A percentile compares a stretch with the other conserved stretches of the same genome.
These are phyloP conservation scores for Typhlichthys eigenmanni DNA, from an alignment of 2,797 vertebrate genomes.

Conservation along the genomic window DNA sequence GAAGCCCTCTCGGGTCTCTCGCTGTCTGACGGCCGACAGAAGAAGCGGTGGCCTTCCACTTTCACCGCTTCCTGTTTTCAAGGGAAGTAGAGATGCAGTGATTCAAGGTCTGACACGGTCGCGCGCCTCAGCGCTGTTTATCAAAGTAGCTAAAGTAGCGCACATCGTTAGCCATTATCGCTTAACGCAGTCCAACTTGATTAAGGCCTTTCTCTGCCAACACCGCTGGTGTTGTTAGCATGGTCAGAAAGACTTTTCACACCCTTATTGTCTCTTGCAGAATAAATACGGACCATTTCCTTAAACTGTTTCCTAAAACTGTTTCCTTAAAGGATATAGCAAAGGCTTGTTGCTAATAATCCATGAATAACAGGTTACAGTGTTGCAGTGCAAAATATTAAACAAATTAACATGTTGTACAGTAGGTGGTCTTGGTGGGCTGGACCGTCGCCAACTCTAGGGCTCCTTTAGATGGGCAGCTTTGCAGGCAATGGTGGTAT, in stretches of 20 bases:
- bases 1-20: slow-evolving; percentile 31
- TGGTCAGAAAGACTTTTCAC: too few species aligned
- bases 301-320: slow-evolving; percentile 24
- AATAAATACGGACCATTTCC: too few species aligned
- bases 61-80: slow-evolving; percentile 20
- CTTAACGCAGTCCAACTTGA: too few species aligned
- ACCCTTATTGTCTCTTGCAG: too few species aligned
- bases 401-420: slow-evolving; percentile 26
- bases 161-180: too few species aligned
- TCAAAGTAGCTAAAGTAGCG: too few species aligned
- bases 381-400: too few species aligned
- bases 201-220: too few species aligned
- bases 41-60: slow-evolving; percentile 13
- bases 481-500: slow-evolving; percentile 30
- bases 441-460: slow-evolving; percentile 38
- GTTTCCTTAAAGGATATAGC: slow-evolving; percentile 29
- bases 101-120: background rate
- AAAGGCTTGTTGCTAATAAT: slow-evolving; percentile 29
- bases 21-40: slow-evolving; percentile 29
- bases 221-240: too few species aligned
- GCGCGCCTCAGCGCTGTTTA: background rate
- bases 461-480: slow-evolving; percentile 31
- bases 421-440: slow-evolving; percentile 30
- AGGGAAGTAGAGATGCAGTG: slow-evolving; percentile 7
- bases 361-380: too few species aligned